Base-by-base conservation (phyloP, 2,113 vertebrate genomes). In the human region DNA sequence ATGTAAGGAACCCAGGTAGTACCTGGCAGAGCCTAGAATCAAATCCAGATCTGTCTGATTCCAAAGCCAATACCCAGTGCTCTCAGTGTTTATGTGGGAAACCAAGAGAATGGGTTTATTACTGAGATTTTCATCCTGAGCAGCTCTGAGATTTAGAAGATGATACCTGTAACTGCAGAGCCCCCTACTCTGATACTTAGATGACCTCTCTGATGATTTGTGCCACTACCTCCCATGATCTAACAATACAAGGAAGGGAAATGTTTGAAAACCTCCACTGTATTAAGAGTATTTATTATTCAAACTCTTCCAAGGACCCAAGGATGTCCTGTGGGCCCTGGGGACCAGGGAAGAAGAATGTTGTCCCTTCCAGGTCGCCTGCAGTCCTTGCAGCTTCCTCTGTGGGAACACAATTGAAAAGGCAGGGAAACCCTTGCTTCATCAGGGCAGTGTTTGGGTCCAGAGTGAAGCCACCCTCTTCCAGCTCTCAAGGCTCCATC, bases 191-290 rank as follows among this genome's bases (percentile, higher is more conserved):
- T 0, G 3, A 17, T 3, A 25, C 32, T 32, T 22, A 13, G 11
- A 38, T 55, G 25, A 79, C 3, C 38, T 70, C 25, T 35, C 1
- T 52, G 25, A 30, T 61, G 38, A 35, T 7, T 64, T 78, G 75
- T 35, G 11, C 43, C 3, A 35, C 0, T 6, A 6, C 14, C 32
- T 14, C 45, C 18, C 30, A n/a, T 18, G 38, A 52, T 32, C 8
- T 32, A n/a, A 30, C 23, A 30, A 27, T 23, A 14, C 70, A 50
- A 27, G 22, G 4, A 30, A 20, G 89, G 10, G 23, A 22, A 66
- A 27, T 0, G 4, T 43, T n/a, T 50, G 64, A 10, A 73, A 40
- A 48, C 1, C 0, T 17, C 18, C 7, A 2, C 8, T 3, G 1
- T 27, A 52, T n/a, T 59, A 25, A 48, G 0, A 17, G 35, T 35